These are phyloP conservation scores for Ditula angustiorana DNA, from an alignment of 2,888 invertebrate species.

Conservation along the genomic window DNA sequence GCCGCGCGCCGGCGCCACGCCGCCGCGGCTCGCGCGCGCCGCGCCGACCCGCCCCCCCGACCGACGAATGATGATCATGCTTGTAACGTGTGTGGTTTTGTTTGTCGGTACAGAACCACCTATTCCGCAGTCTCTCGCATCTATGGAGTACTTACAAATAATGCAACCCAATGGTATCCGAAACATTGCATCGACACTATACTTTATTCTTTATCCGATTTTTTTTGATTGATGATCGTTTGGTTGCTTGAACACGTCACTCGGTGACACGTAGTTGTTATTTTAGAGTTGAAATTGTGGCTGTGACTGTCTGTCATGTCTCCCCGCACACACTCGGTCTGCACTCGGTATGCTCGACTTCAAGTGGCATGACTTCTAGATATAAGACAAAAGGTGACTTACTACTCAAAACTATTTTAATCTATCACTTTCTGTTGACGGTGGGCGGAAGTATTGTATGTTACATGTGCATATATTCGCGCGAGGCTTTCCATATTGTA, in stretches of 20 bases:
- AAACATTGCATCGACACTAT: conserved; percentile 71
- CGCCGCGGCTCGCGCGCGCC: conserved; percentile 8
- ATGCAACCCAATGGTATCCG: conserved; percentile 84
- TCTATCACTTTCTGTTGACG: conserved; percentile 68
- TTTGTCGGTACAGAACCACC: conserved; percentile 83
- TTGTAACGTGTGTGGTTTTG: conserved; percentile 80
- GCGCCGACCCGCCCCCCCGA: conserved; percentile 35
- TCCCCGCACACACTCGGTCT: conserved; percentile 59
- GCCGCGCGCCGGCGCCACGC: conserved; percentile 43
- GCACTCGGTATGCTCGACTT: conserved; percentile 57
- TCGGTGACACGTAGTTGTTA: conserved; percentile 61
- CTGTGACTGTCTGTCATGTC: conserved; percentile 76
- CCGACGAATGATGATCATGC: conserved; percentile 59
- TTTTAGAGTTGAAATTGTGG: conserved; percentile 77
- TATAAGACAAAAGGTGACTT: conserved; percentile 87
- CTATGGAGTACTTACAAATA: conserved; percentile 84
- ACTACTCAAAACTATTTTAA: conserved; percentile 88
- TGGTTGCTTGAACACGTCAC: conserved; percentile 58
- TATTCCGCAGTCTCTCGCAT: conserved; percentile 82
- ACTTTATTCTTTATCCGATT: conserved; percentile 57
- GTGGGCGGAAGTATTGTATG: conserved; percentile 62
- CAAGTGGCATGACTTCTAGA: conserved; percentile 73
- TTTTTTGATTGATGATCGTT: conserved; percentile 52
- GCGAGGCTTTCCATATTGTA: conserved; percentile 76
- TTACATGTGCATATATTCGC: conserved; percentile 69